These are phyloP conservation scores for Xylota sylvarum DNA, from an alignment of 2,888 invertebrate species.

Conservation along the genomic window DNA sequence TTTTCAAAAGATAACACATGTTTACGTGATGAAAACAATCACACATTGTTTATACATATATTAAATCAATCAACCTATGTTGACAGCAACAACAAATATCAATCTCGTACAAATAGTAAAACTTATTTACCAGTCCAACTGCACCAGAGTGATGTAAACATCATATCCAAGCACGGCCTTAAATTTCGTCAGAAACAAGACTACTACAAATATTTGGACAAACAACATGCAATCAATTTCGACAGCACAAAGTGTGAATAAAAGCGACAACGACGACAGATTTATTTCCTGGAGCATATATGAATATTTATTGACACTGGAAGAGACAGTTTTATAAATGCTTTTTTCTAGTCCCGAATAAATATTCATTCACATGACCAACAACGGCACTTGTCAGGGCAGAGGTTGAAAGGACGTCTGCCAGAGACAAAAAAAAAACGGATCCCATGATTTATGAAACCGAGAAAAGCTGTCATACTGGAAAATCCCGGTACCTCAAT, in stretches of 20 bases:
- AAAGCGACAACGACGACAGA: constrained; percentile 15
- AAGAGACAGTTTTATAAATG: not conserved
- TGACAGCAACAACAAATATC: constrained; percentile 5
- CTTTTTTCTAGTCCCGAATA: constrained; percentile 11
- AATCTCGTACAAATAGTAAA: not conserved
- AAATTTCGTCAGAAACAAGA: not conserved
- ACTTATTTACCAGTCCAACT: constrained; percentile 20
- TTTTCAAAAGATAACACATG: not conserved
- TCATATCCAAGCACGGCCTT: not conserved
- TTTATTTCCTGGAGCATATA: constrained; percentile 5
- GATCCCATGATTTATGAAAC: constrained; percentile 7
- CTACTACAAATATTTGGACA: constrained; percentile 6
- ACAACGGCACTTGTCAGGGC: not conserved
- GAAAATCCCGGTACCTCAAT: not conserved
- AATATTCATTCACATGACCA: constrained; percentile 8
- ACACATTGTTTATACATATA: not conserved
- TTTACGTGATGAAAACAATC: not conserved
- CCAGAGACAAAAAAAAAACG: not conserved
- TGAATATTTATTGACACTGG: constrained; percentile 23
- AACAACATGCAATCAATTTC: constrained; percentile 24
- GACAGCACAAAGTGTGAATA: constrained; percentile 11
- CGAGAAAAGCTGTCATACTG: not conserved
- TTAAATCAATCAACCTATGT: constrained; percentile 16
- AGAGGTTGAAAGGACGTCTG: not conserved
- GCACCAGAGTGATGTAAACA: not conserved